A percentile compares a stretch with the other conserved stretches of the same genome.
Evolutionary conservation across 1,140 invertebrate species (phyloP).

Genomic region (Macrobrachium nipponense): DNA sequence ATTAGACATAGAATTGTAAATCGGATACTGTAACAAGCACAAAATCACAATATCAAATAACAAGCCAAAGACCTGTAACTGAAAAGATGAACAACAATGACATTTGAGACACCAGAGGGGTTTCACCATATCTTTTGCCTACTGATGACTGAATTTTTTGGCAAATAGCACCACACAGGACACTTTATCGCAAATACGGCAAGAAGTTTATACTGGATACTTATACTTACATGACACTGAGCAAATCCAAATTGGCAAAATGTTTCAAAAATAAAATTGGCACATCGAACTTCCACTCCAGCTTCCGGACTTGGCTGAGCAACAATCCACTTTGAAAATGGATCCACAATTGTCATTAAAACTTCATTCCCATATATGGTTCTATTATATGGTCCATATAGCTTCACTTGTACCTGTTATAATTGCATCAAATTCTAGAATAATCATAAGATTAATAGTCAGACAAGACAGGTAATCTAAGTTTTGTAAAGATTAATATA

Average conservation of each 20-base stretch:
- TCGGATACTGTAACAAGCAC: no score
- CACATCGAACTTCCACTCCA: slow-evolving; percentile 53
- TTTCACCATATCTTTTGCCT: neutral
- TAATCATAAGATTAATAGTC: neutral
- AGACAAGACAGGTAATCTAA: no score
- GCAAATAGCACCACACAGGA: no score
- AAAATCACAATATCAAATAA: no score
- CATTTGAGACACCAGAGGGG: no score
- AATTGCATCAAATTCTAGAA: slow-evolving; percentile 41
- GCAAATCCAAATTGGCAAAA: slow-evolving; percentile 67
- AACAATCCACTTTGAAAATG: slow-evolving; percentile 66
- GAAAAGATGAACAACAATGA: no score
- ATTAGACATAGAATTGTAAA: no score
- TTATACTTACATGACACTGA: slow-evolving; percentile 63
- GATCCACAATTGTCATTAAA: slow-evolving; percentile 66
- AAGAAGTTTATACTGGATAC: neutral
- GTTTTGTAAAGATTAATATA: no score
- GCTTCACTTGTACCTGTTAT: slow-evolving; percentile 65
- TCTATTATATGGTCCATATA: slow-evolving; percentile 66
- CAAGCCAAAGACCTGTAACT: no score
- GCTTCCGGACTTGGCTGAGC: slow-evolving; percentile 63
- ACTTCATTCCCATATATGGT: slow-evolving; percentile 64
- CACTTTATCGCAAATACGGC: no score
- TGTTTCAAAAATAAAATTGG: slow-evolving; percentile 66
- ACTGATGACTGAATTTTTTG: neutral